Conservation (phyloP, 2,113 vertebrate genomes). For the Clarias macrocephalus region DNA sequence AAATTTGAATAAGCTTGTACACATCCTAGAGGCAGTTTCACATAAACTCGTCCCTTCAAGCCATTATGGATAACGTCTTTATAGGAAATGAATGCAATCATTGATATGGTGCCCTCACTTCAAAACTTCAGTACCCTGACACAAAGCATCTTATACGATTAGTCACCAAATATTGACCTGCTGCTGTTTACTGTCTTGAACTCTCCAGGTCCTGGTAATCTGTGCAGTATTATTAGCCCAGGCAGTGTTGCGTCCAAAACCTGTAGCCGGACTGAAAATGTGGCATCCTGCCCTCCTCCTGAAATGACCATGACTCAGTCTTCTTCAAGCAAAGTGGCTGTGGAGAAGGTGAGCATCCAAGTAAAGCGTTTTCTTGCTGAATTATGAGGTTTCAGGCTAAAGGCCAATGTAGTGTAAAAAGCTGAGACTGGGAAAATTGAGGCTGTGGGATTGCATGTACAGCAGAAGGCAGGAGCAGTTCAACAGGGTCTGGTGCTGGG, state of each 20-base stretch:
- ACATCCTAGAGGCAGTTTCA: not conserved
- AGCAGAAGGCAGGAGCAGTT: no score
- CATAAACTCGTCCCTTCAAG: not conserved
- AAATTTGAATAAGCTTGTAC: not conserved
- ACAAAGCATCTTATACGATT: not conserved
- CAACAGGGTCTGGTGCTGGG: no score
- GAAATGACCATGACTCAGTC: slow-evolving; percentile 67
- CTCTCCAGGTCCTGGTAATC: slow-evolving; percentile 69
- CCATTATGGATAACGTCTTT: not conserved
- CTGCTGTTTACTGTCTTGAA: not conserved
- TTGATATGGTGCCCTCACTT: not conserved
- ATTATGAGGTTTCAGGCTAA: no score
- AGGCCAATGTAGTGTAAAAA: no score
- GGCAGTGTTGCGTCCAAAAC: slow-evolving; percentile 81
- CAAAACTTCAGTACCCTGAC: not conserved
- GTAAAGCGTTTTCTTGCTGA: not conserved
- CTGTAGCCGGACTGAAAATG: slow-evolving; percentile 68
- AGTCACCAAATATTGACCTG: not conserved
- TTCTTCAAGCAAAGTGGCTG: slow-evolving; percentile 55
- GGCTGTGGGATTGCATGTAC: no score
- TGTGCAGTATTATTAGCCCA: slow-evolving; percentile 79
- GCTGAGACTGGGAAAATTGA: no score
- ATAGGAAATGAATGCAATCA: not conserved
- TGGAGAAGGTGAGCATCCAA: slow-evolving; percentile 75
- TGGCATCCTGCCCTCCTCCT: slow-evolving; percentile 80